These are phyloP conservation scores for Bos javanicus DNA, from an alignment of 2,113 vertebrate genomes.

Conservation along the genomic window DNA sequence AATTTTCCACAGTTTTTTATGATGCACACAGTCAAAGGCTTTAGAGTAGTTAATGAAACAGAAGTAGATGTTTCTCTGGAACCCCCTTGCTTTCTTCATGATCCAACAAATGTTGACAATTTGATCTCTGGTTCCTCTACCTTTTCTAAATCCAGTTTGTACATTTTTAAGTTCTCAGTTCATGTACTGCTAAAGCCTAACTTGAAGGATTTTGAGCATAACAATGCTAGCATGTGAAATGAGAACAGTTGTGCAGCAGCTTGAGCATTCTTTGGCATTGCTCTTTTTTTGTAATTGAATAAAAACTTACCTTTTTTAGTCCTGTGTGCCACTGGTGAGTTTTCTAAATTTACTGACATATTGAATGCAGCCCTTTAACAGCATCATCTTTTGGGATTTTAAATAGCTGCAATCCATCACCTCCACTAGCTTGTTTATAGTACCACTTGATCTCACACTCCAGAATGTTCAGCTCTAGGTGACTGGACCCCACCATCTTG, in stretches of 20 bases:
- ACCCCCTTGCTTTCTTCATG: not conserved
- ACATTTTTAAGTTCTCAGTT: not conserved
- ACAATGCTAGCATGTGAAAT: not conserved
- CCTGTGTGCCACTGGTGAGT: not conserved
- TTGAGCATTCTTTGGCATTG: not conserved
- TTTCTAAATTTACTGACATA: not conserved
- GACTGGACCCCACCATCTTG: not conserved
- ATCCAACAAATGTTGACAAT: not conserved
- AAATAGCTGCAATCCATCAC: not conserved
- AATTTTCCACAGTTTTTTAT: not conserved
- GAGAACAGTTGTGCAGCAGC: not conserved
- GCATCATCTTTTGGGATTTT: not conserved
- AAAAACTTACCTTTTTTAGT: not conserved
- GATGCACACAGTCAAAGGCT: not conserved
- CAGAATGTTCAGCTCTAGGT: not conserved
- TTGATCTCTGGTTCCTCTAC: not conserved
- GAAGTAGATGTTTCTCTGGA: not conserved
- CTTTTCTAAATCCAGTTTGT: not conserved
- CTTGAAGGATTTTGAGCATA: not conserved
- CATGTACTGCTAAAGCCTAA: not conserved
- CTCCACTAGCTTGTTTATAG: not conserved
- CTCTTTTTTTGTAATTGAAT: not conserved
- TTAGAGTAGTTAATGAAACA: not conserved
- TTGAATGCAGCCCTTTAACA: not conserved
- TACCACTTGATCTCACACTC: not conserved